Percentiles rank a stretch among this genome's conserved stretches.
These are phyloP conservation scores for Myotis davidii DNA, from an alignment of 2,113 vertebrate genomes.

Conservation along the genomic window DNA sequence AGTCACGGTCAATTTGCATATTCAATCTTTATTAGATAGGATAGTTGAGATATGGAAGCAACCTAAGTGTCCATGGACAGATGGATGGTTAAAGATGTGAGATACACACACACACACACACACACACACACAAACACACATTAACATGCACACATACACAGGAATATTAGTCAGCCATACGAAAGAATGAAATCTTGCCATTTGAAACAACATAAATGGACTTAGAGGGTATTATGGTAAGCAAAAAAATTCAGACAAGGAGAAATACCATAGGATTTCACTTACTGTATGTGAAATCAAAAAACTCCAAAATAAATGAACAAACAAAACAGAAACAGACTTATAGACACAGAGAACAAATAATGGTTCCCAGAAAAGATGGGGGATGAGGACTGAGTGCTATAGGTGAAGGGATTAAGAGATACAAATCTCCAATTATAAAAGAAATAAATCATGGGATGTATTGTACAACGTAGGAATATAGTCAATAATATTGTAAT, in stretches of 20 bases:
- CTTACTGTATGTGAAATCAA: neutral
- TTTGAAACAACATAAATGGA: neutral
- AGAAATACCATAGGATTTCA: neutral
- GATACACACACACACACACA: neutral
- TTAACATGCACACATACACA: neutral
- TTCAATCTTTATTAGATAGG: too few relatives aligned
- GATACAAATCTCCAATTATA: neutral
- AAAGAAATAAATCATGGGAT: neutral
- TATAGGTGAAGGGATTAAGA: neutral
- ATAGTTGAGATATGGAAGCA: neutral
- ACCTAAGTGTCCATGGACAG: neutral
- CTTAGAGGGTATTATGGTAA: neutral
- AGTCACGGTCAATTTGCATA: too few relatives aligned
- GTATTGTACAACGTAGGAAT: neutral
- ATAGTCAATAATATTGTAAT: neutral
- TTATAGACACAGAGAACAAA: neutral
- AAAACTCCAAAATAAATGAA: neutral
- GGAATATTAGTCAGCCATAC: neutral
- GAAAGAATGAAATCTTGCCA: neutral
- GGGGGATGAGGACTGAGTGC: accelerated
- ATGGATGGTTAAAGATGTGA: neutral
- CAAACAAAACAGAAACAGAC: neutral
- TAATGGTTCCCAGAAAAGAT: neutral
- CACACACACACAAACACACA: neutral
- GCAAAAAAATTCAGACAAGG: neutral